These are phyloP conservation scores for Euphydryas editha DNA, from an alignment of 2,888 invertebrate species.

Conservation along the genomic window DNA sequence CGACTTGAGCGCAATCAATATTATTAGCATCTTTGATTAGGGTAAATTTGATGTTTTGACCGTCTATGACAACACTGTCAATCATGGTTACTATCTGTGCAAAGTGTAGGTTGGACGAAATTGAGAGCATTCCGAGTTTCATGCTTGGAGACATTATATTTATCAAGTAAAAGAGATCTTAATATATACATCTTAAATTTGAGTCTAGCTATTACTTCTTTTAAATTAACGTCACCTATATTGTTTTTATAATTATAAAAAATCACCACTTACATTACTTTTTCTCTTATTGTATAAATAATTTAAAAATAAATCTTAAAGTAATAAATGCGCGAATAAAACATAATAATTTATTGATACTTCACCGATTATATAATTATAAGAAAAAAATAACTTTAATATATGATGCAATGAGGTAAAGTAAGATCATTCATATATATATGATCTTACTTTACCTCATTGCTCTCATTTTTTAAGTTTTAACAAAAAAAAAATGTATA, in stretches of 20 bases:
- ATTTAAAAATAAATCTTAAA: slow-evolving; percentile 26
- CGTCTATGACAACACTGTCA: slow-evolving; percentile 25
- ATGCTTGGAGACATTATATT: slow-evolving; percentile 13
- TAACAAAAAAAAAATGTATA: not conserved
- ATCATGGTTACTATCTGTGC: slow-evolving; percentile 13
- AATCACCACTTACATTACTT: slow-evolving; percentile 1
- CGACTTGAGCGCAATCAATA: slow-evolving; percentile 27
- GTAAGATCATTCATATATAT: too few relatives aligned
- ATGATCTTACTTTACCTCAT: too few relatives aligned
- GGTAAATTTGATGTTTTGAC: slow-evolving; percentile 19
- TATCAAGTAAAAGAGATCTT: not conserved
- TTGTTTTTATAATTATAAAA: not conserved
- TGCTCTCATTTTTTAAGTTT: too few relatives aligned
- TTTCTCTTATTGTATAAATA: slow-evolving; percentile 12
- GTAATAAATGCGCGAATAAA: slow-evolving; percentile 37
- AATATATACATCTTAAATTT: not conserved
- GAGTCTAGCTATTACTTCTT: not conserved
- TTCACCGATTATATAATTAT: not conserved
- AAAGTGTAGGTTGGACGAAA: slow-evolving; percentile 16
- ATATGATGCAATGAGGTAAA: too few relatives aligned
- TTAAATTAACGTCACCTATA: too few relatives aligned
- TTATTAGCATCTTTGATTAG: slow-evolving; percentile 13
- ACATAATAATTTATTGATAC: slow-evolving; percentile 9
- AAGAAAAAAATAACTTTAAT: not conserved
- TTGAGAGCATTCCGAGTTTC: not conserved